phyloP scores from a whole-genome alignment of 2,888 invertebrate genomes.

The Mythimna lalbum region DNA sequence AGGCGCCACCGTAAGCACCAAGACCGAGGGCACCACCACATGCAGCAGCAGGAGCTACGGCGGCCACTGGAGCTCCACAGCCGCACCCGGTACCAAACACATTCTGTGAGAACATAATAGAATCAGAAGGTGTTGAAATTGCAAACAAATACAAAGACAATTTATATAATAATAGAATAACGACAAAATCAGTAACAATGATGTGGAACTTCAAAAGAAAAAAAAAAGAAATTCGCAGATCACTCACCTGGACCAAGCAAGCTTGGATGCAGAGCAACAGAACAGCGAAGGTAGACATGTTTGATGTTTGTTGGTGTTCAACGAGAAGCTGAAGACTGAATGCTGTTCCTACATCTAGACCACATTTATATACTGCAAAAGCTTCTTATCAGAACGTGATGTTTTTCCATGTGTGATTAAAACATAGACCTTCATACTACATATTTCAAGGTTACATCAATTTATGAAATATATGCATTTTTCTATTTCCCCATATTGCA shows the following conservation, averaged over 20 bases:
- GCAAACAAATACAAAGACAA: too few relatives aligned
- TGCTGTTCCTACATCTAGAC: too few relatives aligned
- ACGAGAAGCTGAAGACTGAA: slow-evolving; percentile 15
- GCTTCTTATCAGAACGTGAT: neutral
- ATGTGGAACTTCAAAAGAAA: neutral
- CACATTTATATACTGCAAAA: neutral
- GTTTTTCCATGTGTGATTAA: neutral
- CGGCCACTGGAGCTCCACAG: too few relatives aligned
- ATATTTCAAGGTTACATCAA: neutral
- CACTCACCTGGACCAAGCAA: slow-evolving; percentile 70
- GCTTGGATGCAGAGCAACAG: slow-evolving; percentile 70
- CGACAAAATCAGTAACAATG: neutral
- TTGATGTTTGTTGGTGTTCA: slow-evolving; percentile 32
- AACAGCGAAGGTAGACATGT: slow-evolving; percentile 68
- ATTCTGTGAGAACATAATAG: too few relatives aligned
- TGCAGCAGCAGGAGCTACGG: too few relatives aligned
- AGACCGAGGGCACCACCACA: too few relatives aligned
- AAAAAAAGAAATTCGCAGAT: neutral
- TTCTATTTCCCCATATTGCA: neutral
- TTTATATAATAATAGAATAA: too few relatives aligned
- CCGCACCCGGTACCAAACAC: too few relatives aligned
- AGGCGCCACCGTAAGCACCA: too few relatives aligned
- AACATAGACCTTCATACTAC: neutral
- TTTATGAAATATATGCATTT: neutral
- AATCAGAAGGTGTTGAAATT: too few relatives aligned